A percentile compares a stretch with the other conserved stretches of the same genome.
These are phyloP conservation scores for Caligus rogercresseyi DNA, from an alignment of 1,140 invertebrate species.

Conservation along the genomic window DNA sequence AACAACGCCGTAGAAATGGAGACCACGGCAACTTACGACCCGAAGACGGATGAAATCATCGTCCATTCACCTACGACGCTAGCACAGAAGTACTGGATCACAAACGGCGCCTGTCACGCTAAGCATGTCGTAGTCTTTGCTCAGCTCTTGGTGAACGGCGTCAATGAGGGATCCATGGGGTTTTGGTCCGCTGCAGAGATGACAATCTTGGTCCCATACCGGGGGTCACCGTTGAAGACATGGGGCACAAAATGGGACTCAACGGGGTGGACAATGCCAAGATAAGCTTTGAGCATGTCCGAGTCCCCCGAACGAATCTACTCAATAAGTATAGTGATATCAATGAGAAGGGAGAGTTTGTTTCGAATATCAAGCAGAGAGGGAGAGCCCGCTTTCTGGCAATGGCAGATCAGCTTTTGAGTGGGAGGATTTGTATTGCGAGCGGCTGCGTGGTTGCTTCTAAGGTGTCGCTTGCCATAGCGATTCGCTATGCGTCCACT, in stretches of 20 bases:
- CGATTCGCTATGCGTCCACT: conserved; percentile 25
- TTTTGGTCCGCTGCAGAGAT: conserved; percentile 26
- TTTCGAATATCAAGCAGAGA: conserved; percentile 17
- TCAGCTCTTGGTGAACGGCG: conserved; percentile 23
- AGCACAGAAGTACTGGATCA: conserved; percentile 28
- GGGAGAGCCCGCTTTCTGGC: conserved; percentile 25
- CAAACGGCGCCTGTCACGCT: conserved; percentile 27
- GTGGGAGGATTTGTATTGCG: conserved; percentile 26
- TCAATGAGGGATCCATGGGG: conserved; percentile 25
- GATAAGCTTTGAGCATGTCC: conserved; percentile 25
- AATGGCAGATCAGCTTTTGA: conserved; percentile 26
- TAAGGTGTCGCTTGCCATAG: conserved; percentile 23
- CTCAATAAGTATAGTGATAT: conserved; percentile 25
- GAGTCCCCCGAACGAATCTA: conserved; percentile 25
- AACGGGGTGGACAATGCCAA: conserved; percentile 28
- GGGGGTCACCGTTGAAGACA: conserved; percentile 26
- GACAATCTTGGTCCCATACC: conserved; percentile 22
- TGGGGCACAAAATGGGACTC: conserved; percentile 27
- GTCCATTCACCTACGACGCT: conserved; percentile 24
- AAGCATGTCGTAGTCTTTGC: conserved; percentile 27
- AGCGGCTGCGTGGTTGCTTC: conserved; percentile 20
- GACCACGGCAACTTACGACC: conserved; percentile 26
- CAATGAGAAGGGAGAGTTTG: conserved; percentile 21
- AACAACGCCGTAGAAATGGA: conserved; percentile 28
- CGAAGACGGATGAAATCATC: conserved; percentile 23